Evolutionary conservation across 2,113 vertebrate species (phyloP), one percentile per base, ranked within the genome.

Genomic region (Uria aalge): DNA sequence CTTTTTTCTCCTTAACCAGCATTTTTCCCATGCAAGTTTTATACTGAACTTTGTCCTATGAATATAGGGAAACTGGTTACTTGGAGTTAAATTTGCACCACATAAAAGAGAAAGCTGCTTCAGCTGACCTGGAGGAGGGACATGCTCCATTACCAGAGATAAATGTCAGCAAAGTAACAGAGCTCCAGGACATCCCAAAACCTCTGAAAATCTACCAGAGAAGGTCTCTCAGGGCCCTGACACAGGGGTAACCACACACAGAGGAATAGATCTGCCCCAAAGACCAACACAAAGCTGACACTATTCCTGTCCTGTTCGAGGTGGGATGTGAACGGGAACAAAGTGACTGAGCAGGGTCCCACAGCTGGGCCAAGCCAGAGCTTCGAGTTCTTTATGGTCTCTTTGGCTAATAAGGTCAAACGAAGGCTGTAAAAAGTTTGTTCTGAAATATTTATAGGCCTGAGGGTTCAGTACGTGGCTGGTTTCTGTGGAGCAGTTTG

Each of bases 401-500:
- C 40, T 72, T 80, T 71, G 68, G 81, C 30, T 9, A 77, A 22
- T 11, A 48, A 50, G 71, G 79, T 83, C 78, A 92, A 62, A 92
- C 2, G 9, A 85, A 27, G 36, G 34, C 53, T 85, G 21, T 38
- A 60, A 82, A 91, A 85, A 43, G 59, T 34, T 53, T 75, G 16
- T 47, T 87, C 90, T 85, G 48, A 82, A 76, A 56, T 90, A 92
- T 79, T 60, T 87, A 75, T 79, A 66, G 69, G n/a, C 34, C 62
- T 85, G n/a, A 68, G 24, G 5, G 40, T 56, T 90, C 71, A 30
- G 38, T 69, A 55, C 0, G 0, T 45, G 55, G 38, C 38, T 85
- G 67, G 32, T 55, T 95, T 67, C 60, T 80, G 45, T 9, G 14
- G 67, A 80, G 41, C 16, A 63, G 47, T 56, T 92, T 91, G 79